Conservation (phyloP, 1,140 invertebrate species). For the Hormaphis cornu region DNA sequence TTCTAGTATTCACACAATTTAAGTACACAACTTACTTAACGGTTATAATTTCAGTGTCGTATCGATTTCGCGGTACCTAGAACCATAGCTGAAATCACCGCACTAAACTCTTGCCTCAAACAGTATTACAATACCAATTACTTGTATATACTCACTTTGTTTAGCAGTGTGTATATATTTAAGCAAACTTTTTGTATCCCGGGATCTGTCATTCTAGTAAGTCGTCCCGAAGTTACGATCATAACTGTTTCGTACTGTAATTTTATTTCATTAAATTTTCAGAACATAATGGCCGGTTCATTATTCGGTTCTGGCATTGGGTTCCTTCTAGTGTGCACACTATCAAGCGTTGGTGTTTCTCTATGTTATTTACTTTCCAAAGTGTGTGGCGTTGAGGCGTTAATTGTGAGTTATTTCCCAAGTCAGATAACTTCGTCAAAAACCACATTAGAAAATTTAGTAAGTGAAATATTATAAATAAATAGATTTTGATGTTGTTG, state of each 20-base stretch:
- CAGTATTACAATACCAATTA: background rate
- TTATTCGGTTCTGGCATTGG: background rate
- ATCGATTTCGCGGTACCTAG: background rate
- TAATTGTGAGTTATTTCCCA: background rate
- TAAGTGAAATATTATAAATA: background rate
- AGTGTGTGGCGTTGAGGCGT: background rate
- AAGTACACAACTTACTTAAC: background rate
- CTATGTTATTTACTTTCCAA: background rate
- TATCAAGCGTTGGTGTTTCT: slow-evolving; percentile 3
- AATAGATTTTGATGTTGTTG: too few relatives aligned
- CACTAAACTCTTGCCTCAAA: background rate
- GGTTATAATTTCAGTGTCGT: background rate
- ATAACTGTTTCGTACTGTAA: background rate
- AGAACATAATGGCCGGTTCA: slow-evolving; percentile 16
- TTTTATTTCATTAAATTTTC: background rate
- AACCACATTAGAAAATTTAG: background rate
- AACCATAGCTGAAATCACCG: background rate
- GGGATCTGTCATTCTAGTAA: slow-evolving; percentile 3
- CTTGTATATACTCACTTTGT: background rate
- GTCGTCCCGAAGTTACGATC: background rate
- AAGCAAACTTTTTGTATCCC: slow-evolving; percentile 21
- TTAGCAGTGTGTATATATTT: slow-evolving; percentile 11
- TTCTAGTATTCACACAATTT: background rate
- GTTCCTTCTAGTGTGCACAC: background rate
- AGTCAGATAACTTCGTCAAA: background rate